These are phyloP conservation scores for Daktulosphaira vitifoliae DNA, from an alignment of 1,140 invertebrate genomes.

Conservation along the genomic window DNA sequence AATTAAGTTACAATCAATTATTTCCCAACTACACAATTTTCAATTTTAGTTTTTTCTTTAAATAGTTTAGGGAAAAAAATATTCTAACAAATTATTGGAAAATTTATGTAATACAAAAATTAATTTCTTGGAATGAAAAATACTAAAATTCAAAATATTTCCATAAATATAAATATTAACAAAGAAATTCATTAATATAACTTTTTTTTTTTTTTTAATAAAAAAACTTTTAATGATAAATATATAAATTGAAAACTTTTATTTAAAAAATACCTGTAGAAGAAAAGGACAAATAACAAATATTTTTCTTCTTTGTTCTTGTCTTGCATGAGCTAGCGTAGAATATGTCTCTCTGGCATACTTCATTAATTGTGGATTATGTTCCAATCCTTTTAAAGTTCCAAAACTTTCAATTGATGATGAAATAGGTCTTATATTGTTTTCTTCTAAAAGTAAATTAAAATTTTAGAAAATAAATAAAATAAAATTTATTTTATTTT, in stretches of 20 bases:
- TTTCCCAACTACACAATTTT: too few relatives aligned
- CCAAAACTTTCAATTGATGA: conserved; percentile 50
- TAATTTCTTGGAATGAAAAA: background rate
- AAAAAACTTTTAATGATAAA: background rate
- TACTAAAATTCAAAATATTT: too few relatives aligned
- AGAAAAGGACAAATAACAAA: conserved; percentile 59
- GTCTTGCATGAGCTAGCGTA: conserved; percentile 67
- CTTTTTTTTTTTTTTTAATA: too few relatives aligned
- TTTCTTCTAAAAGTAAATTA: conserved; percentile 6
- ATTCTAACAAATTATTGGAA: too few relatives aligned
- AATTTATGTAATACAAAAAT: too few relatives aligned
- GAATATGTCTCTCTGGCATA: conserved; percentile 83
- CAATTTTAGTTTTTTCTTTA: too few relatives aligned
- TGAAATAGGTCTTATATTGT: conserved; percentile 46
- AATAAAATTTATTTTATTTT: conserved; percentile 14
- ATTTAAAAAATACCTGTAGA: too few relatives aligned
- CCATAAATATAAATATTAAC: too few relatives aligned
- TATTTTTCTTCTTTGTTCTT: conserved; percentile 62
- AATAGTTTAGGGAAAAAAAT: too few relatives aligned
- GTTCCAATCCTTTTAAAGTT: conserved; percentile 74
- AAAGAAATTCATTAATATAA: background rate
- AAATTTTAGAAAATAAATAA: too few relatives aligned
- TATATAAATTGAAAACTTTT: too few relatives aligned
- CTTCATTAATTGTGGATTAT: conserved; percentile 80
- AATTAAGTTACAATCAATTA: too few relatives aligned